A percentile compares a stretch with the other conserved stretches of the same genome.
Conservation (phyloP, 1,140 invertebrate genomes). For the Drosophila gunungcola region DNA sequence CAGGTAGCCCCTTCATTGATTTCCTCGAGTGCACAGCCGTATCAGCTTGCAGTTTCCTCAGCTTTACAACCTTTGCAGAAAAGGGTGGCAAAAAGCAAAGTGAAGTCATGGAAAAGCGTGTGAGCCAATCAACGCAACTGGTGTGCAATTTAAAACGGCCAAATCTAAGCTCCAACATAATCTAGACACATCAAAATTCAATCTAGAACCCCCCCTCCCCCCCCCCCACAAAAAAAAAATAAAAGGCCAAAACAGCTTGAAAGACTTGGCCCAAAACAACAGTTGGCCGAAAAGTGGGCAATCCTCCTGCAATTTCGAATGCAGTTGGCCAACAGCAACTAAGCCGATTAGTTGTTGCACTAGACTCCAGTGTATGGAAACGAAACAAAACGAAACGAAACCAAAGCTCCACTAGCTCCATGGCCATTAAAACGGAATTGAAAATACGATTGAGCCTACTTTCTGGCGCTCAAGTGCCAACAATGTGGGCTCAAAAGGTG, state of each 20-base stretch:
- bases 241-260: constrained; percentile 28
- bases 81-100: background rate
- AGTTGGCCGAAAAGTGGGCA: constrained; percentile 20
- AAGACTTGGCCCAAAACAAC: constrained; percentile 20
- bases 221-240: no score
- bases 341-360: constrained; percentile 54
- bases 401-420: constrained; percentile 2
- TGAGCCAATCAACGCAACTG: constrained; percentile 44
- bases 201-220: constrained; percentile 5
- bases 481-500: constrained; percentile 4
- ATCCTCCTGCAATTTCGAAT: constrained; percentile 35
- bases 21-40: constrained; percentile 52
- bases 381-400: constrained; percentile 20
- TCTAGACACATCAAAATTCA: constrained; percentile 37
- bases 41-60: constrained; percentile 65
- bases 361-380: background rate
- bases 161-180: background rate
- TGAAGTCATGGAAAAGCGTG: constrained; percentile 58
- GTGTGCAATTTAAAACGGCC: constrained; percentile 30
- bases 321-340: constrained; percentile 43
- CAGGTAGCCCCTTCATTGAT: constrained; percentile 45
- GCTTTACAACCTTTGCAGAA: constrained; percentile 33
- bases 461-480: constrained; percentile 40
- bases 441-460: constrained; percentile 56
- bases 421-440: constrained; percentile 57